Conservation (phyloP, 53 echinoderm and acorn worm species). For the Antedon mediterranea region DNA sequence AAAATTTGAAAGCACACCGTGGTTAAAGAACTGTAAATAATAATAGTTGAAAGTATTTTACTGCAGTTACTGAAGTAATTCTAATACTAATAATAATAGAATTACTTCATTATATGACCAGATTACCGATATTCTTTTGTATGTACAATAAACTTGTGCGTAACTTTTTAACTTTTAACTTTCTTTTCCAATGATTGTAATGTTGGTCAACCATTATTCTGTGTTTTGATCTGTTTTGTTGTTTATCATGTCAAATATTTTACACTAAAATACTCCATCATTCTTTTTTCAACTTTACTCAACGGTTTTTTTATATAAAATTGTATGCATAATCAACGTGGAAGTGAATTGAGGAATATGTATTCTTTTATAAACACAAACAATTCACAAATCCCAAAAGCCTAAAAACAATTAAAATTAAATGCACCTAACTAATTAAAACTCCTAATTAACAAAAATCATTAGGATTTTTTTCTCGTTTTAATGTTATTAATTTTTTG, state of each 20-base stretch:
- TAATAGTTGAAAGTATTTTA: too few relatives aligned
- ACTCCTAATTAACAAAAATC: not conserved
- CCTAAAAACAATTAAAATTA: not conserved
- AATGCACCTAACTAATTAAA: not conserved
- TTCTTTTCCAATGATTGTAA: too few relatives aligned
- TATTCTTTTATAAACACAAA: not conserved
- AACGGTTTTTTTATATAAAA: not conserved
- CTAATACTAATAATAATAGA: too few relatives aligned
- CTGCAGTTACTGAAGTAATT: too few relatives aligned
- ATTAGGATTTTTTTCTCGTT: not conserved
- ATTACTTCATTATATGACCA: too few relatives aligned
- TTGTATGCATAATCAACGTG: not conserved
- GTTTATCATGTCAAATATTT: not conserved
- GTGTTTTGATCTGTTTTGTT: not conserved
- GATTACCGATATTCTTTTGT: too few relatives aligned
- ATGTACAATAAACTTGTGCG: too few relatives aligned
- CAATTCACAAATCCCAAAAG: not conserved
- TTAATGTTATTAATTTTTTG: not conserved
- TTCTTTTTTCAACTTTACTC: not conserved
- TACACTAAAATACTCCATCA: too few relatives aligned
- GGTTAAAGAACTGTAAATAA: too few relatives aligned
- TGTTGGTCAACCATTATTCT: too few relatives aligned
- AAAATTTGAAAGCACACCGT: too few relatives aligned
- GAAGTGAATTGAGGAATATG: not conserved
- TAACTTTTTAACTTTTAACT: not conserved